Evolutionary conservation across 2,113 vertebrate genomes (phyloP).

Genomic region (Phrynosoma blainvillii): DNA sequence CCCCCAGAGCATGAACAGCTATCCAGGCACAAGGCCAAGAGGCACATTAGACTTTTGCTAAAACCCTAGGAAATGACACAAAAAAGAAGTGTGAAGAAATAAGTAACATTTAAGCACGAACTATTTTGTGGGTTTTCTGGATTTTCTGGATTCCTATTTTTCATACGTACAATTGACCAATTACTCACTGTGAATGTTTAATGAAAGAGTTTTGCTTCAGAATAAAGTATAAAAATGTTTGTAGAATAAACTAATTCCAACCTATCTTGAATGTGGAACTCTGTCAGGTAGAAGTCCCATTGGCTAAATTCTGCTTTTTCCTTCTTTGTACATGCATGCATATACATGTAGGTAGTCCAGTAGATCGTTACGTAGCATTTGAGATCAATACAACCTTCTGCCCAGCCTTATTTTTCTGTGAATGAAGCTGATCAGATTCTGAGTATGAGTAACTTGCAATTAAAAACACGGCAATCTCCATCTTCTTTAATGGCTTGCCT

Average conservation of each 20-base stretch:
- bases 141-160: not conserved
- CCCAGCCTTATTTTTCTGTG: not conserved
- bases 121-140: not conserved
- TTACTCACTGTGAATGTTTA: not conserved
- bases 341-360: too few species aligned
- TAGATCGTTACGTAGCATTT: not conserved
- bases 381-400: not conserved
- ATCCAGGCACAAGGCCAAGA: not conserved
- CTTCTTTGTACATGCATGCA: not conserved
- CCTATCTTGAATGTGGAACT: not conserved
- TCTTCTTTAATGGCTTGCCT: not conserved
- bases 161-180: not conserved
- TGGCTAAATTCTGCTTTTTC: too few species aligned
- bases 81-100: not conserved
- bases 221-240: not conserved
- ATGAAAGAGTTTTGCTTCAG: not conserved
- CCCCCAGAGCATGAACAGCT: not conserved
- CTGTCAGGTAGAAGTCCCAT: too few species aligned
- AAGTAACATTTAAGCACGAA: not conserved
- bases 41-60: not conserved
- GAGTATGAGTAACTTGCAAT: not conserved
- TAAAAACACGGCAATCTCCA: too few species aligned
- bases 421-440: not conserved
- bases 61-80: not conserved
- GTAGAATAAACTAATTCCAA: not conserved